Evolutionary conservation across 1,140 invertebrate genomes (phyloP).

Genomic region (Antheraea pernyi): DNA sequence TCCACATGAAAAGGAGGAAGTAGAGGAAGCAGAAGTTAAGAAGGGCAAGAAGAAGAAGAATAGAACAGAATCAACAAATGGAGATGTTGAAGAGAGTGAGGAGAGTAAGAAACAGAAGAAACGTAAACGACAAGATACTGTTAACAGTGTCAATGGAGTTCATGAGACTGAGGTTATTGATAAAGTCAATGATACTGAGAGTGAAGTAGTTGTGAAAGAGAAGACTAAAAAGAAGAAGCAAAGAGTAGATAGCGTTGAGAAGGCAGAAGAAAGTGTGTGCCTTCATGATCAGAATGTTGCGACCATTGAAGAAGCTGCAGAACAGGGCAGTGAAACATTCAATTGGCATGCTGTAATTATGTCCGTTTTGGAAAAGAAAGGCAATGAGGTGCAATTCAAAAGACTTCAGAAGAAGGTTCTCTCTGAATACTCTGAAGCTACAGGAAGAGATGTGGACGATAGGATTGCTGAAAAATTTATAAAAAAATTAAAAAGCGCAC

Average conservation of each 20-base stretch:
- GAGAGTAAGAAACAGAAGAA: constrained; percentile 60
- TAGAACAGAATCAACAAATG: constrained; percentile 47
- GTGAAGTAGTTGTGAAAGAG: constrained; percentile 33
- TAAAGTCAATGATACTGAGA: constrained; percentile 45
- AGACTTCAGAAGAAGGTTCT: constrained; percentile 70
- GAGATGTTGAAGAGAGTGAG: constrained; percentile 33
- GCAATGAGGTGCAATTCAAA: constrained; percentile 68
- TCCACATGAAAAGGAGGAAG: constrained; percentile 30
- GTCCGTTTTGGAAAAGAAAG: constrained; percentile 67
- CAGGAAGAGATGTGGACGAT: constrained; percentile 67
- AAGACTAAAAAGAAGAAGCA: constrained; percentile 30
- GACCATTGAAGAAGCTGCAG: constrained; percentile 38
- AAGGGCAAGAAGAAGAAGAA: constrained; percentile 72
- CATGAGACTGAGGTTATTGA: constrained; percentile 27
- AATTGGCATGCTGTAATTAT: constrained; percentile 70
- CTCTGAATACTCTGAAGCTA: constrained; percentile 60
- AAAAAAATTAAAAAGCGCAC: constrained; percentile 71
- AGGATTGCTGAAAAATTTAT: constrained; percentile 75
- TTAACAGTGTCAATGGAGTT: constrained; percentile 34
- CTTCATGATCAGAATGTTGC: constrained; percentile 75
- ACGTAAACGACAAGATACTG: constrained; percentile 67
- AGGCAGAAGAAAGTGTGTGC: constrained; percentile 24
- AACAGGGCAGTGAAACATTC: constrained; percentile 50
- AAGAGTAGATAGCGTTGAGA: constrained; percentile 17
- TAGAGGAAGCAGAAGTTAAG: constrained; percentile 44